Percentiles rank a stretch among this genome's conserved stretches.
Evolutionary conservation across 2,113 vertebrate species (phyloP).

Genomic region (Pollachius pollachius): DNA sequence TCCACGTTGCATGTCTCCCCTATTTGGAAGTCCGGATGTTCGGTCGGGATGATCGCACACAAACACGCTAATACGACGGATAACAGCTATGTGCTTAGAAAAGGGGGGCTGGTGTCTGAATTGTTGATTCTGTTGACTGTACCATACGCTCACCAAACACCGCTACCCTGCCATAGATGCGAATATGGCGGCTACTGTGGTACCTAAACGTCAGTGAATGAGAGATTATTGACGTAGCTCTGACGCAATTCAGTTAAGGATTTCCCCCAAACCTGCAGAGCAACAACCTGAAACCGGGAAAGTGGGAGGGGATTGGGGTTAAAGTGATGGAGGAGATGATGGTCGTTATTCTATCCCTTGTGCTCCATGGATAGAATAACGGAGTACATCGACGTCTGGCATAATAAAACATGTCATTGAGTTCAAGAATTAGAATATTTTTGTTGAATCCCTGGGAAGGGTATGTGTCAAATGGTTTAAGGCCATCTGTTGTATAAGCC

Average conservation of each 20-base stretch:
- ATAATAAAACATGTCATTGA: too few species aligned
- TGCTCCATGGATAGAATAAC: not conserved
- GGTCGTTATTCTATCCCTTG: too few species aligned
- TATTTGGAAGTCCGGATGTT: slow-evolving; percentile 52
- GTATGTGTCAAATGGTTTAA: slow-evolving; percentile 43
- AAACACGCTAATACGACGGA: not conserved
- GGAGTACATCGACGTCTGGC: not conserved
- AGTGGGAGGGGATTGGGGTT: slow-evolving; percentile 13
- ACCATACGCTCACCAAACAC: slow-evolving; percentile 56
- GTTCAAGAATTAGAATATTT: not conserved
- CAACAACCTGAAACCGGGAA: slow-evolving; percentile 37
- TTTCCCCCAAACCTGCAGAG: slow-evolving; percentile 73
- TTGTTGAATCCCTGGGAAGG: slow-evolving; percentile 30
- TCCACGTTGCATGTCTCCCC: slow-evolving; percentile 68
- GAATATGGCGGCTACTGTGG: slow-evolving; percentile 82
- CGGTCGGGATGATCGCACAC: slow-evolving; percentile 32
- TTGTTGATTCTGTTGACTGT: slow-evolving; percentile 47
- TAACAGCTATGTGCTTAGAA: not conserved
- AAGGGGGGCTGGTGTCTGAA: slow-evolving; percentile 27
- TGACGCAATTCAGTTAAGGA: slow-evolving; percentile 80
- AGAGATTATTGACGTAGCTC: slow-evolving; percentile 74
- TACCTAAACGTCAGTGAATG: slow-evolving; percentile 74
- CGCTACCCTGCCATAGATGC: slow-evolving; percentile 72
- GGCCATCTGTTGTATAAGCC: slow-evolving; percentile 48
- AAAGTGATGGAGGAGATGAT: too few species aligned